Conservation (phyloP, 2,113 vertebrate species). For the Perca schrenkii region DNA sequence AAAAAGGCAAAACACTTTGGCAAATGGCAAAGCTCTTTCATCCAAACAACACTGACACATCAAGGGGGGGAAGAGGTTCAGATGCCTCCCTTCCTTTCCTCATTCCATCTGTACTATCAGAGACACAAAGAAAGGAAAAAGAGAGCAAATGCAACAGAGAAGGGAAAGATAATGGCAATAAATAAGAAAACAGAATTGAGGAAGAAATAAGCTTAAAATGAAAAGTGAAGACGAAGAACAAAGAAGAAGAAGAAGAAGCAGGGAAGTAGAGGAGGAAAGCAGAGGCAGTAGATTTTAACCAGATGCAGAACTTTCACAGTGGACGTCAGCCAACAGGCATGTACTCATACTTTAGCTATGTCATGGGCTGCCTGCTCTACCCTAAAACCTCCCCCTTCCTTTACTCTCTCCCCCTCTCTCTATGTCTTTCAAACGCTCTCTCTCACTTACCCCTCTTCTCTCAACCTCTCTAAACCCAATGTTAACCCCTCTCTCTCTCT, state of each 20-base stretch:
- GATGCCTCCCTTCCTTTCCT: conserved; percentile 15
- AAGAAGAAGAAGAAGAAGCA: conserved; percentile 4
- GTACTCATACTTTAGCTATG: conserved; percentile 87
- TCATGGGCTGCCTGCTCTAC: conserved; percentile 70
- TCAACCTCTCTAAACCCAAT: conserved; percentile 4
- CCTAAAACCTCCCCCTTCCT: conserved; percentile 59
- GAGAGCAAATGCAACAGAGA: neutral
- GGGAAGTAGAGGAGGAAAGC: conserved; percentile 30
- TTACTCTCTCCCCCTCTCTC: conserved; percentile 12
- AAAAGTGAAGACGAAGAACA: conserved; percentile 20
- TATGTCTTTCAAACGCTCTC: conserved; percentile 34
- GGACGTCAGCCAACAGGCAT: conserved; percentile 83
- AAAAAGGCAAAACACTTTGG: conserved; percentile 5
- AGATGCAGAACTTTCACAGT: conserved; percentile 81
- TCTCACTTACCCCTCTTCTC: conserved; percentile 20
- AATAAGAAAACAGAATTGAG: neutral
- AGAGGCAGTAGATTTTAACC: conserved; percentile 78
- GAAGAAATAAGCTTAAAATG: neutral
- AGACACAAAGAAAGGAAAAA: neutral
- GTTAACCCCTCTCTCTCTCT: neutral
- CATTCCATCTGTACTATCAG: neutral
- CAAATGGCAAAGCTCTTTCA: neutral
- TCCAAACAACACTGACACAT: neutral
- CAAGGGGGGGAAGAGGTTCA: neutral
- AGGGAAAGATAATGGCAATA: neutral